phyloP scores from a whole-genome alignment of 2,888 invertebrate genomes.

The Altica lythri region DNA sequence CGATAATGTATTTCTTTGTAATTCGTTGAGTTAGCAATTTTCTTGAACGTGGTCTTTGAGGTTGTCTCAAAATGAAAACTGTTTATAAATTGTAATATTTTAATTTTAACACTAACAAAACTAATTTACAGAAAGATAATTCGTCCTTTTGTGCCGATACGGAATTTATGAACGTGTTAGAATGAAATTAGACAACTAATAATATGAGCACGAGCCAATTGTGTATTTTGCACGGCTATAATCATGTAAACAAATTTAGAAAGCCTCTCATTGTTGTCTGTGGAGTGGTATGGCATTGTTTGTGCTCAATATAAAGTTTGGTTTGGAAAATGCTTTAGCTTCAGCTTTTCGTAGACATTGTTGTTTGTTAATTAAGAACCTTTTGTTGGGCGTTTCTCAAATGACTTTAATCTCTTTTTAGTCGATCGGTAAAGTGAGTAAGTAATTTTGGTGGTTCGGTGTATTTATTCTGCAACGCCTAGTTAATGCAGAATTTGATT shows the following conservation, averaged over 20 bases:
- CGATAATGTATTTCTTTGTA: no score
- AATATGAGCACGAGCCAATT: constrained; percentile 17
- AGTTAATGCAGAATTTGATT: no score
- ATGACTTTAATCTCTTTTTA: constrained; percentile 37
- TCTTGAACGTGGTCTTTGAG: no score
- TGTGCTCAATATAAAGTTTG: constrained; percentile 31
- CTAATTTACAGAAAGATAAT: no score
- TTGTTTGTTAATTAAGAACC: constrained; percentile 29
- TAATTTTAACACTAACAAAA: no score
- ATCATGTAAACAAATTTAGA: constrained; percentile 26
- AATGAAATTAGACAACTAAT: constrained; percentile 10
- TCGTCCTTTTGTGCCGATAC: no score
- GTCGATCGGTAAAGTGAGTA: constrained; percentile 20
- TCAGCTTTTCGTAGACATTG: constrained; percentile 25
- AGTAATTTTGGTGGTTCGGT: constrained; percentile 6
- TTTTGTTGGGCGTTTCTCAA: constrained; percentile 27
- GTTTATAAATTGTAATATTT: no score
- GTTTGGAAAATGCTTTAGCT: constrained; percentile 32
- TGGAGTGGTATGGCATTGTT: constrained; percentile 28
- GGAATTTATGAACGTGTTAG: constrained; percentile 5
- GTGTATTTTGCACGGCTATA: constrained; percentile 17
- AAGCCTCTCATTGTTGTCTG: constrained; percentile 26
- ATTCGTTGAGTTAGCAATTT: no score
- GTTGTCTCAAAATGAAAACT: no score
- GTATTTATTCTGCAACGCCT: no score